Base-by-base conservation (phyloP, 2,113 vertebrate species). In the Willisornis vidua region DNA sequence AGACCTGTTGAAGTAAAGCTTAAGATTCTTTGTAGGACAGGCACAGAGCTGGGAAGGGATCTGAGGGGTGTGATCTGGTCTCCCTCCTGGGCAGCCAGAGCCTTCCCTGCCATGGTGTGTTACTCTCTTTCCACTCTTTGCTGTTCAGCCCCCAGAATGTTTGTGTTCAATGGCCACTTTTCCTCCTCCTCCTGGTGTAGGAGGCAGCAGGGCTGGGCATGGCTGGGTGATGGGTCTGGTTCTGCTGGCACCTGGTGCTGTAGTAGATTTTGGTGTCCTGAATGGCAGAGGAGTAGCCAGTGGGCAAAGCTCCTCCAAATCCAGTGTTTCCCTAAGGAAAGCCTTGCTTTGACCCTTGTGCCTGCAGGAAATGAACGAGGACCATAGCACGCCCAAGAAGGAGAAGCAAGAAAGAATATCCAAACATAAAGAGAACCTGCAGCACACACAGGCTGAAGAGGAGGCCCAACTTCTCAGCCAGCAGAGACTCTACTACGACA, bases 341-440 rank as follows among this genome's bases (percentile, higher is more conserved):
- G 28, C 67, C 49, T 49, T 54, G 24, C 3, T 88, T n/a, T 58
- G 20, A 31, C 57, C 48, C 54, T 43, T 82, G 6, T 49, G 8
- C 29, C 7, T 43, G 24, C 96, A 99, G 99, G 99, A 99, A 95
- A 99, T 99, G 99, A 99, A 99, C 7, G 99, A 99, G 97, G 99
- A 99, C 97, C 99, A 99, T 96, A 99, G 99, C 98, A 99, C 99
- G 49, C 99, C 99, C 63, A 99, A 99, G 98, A 99, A 99, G 94
- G 99, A 99, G 98, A 99, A 99, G 97, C 99, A 99, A 97, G 99
- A 99, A 95, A 98, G 99, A 68, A 98, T 99, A 97, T 99, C 99
- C 83, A 99, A 99, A 98, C 99, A 99, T 98, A 99, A 99, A 97
- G 99, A 99, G 98, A 99, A 99, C 98, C 98, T 99, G 98, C 99